These are phyloP conservation scores for Vespertilio murinus DNA, from an alignment of 2,797 vertebrate genomes.

Conservation along the genomic window DNA sequence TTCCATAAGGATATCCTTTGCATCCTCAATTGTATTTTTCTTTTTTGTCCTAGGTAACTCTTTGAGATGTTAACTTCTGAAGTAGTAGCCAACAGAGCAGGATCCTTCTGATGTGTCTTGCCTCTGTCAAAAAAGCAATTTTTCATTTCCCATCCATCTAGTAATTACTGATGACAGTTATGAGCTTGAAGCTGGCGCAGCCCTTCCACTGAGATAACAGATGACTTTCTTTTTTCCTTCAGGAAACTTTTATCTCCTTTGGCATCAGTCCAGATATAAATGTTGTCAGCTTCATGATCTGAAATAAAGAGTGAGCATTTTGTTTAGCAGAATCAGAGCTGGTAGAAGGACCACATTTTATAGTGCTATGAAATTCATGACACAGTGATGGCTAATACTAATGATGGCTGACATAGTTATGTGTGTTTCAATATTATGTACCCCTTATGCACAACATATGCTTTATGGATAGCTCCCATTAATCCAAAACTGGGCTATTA, in stretches of 20 bases:
- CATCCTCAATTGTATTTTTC: neutral
- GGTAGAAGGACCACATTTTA: neutral
- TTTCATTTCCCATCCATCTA: slow-evolving; percentile 35
- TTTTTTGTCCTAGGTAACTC: neutral
- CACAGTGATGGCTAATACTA: neutral
- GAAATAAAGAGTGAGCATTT: slow-evolving; percentile 51
- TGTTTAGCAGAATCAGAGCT: neutral
- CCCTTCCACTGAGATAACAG: neutral
- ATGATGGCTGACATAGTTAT: neutral
- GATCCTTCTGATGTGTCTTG: neutral
- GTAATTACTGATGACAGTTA: slow-evolving; percentile 44
- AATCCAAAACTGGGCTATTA: neutral
- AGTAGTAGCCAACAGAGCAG: neutral
- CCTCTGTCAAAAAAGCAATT: neutral
- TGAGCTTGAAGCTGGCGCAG: neutral
- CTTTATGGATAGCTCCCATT: neutral
- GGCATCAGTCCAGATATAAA: slow-evolving; percentile 44
- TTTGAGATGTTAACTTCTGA: neutral
- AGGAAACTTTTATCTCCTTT: slow-evolving; percentile 41
- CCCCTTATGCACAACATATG: neutral
- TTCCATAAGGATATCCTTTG: neutral
- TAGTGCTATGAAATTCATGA: neutral
- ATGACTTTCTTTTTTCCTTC: neutral
- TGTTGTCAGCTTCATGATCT: slow-evolving; percentile 46
- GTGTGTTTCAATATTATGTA: neutral